Percentiles rank a stretch among this genome's conserved stretches.
Evolutionary conservation across 1,140 invertebrate species (phyloP).

Genomic region (Chelonus insularis): DNA sequence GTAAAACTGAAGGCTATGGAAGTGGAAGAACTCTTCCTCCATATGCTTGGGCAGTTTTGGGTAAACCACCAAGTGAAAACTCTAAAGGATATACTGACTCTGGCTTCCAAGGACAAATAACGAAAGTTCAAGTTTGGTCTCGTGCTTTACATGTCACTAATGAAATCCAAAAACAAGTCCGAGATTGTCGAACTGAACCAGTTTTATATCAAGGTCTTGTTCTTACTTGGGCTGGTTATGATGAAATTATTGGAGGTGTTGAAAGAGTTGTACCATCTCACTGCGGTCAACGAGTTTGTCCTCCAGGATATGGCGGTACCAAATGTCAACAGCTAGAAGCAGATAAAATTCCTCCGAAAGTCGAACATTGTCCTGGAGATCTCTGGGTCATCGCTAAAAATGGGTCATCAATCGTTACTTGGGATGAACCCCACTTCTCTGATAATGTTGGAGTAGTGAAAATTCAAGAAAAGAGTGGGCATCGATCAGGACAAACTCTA

Average conservation of each 20-base stretch:
- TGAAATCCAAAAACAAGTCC: slow-evolving; percentile 91
- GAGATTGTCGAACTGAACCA: slow-evolving; percentile 88
- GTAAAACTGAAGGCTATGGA: slow-evolving; percentile 84
- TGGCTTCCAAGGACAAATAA: slow-evolving; percentile 93
- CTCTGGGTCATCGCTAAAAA: slow-evolving; percentile 92
- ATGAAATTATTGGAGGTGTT: slow-evolving; percentile 84
- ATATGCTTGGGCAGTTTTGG: slow-evolving; percentile 89
- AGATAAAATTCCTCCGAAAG: slow-evolving; percentile 82
- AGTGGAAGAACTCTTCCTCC: slow-evolving; percentile 75
- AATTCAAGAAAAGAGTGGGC: slow-evolving; percentile 83
- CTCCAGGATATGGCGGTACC: slow-evolving; percentile 79
- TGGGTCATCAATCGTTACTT: slow-evolving; percentile 87
- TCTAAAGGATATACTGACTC: slow-evolving; percentile 77
- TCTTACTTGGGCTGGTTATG: slow-evolving; percentile 91
- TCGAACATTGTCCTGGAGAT: slow-evolving; percentile 89
- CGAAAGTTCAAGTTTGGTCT: slow-evolving; percentile 94
- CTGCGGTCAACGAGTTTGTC: slow-evolving; percentile 85
- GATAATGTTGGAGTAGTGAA: slow-evolving; percentile 83
- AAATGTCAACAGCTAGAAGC: slow-evolving; percentile 83
- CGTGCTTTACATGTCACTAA: slow-evolving; percentile 85
- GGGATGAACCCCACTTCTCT: slow-evolving; percentile 90
- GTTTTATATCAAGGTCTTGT: slow-evolving; percentile 85
- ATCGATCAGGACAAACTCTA: slow-evolving; percentile 87
- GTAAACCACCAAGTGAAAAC: slow-evolving; percentile 79
- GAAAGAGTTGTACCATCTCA: slow-evolving; percentile 88